Conservation (phyloP, 1,140 invertebrate species). For the Reticulitermes speratus region DNA sequence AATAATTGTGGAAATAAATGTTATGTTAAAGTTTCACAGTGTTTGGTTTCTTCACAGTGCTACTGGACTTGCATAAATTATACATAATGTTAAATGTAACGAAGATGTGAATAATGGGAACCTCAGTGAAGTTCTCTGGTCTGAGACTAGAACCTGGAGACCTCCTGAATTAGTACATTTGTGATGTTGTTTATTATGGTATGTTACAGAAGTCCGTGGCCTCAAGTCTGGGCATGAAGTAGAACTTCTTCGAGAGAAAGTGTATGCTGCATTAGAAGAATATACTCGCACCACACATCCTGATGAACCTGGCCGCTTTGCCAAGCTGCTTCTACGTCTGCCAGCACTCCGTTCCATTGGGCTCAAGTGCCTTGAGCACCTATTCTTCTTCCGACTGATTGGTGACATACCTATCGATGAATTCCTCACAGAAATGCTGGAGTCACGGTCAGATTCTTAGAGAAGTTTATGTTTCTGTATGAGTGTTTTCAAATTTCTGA, state of each 20-base stretch:
- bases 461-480: neutral
- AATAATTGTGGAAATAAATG: no score
- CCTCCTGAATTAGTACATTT: no score
- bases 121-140: no score
- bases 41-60: no score
- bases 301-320: slow-evolving; percentile 90
- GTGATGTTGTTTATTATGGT: no score
- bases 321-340: slow-evolving; percentile 87
- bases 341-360: slow-evolving; percentile 94
- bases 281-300: slow-evolving; percentile 86
- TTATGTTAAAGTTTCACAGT: no score
- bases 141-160: no score
- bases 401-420: slow-evolving; percentile 70
- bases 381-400: slow-evolving; percentile 93
- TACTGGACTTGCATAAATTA: no score
- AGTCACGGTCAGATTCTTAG: slow-evolving; percentile 56
- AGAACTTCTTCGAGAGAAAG: slow-evolving; percentile 87
- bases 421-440: slow-evolving; percentile 71
- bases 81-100: no score
- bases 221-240: slow-evolving; percentile 80
- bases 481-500: neutral
- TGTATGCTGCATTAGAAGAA: slow-evolving; percentile 92
- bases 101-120: no score
- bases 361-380: slow-evolving; percentile 91
- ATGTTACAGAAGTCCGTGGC: slow-evolving; percentile 75